phyloP scores from a whole-genome alignment of 2,888 invertebrate species.

The Aspidiotus rigidus region DNA sequence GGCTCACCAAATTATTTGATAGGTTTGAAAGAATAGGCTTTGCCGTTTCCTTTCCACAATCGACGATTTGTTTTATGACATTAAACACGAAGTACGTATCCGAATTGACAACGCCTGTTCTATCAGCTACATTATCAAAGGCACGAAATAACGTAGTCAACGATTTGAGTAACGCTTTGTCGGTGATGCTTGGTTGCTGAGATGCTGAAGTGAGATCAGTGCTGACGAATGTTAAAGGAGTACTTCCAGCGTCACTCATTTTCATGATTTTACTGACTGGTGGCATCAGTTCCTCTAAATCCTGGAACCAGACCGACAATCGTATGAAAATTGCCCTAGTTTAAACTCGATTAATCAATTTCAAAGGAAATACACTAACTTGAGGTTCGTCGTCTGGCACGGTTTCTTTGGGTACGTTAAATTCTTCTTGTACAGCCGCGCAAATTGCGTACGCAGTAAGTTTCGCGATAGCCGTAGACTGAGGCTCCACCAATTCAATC shows the following conservation, averaged over 20 bases:
- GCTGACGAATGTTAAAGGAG: constrained; percentile 13
- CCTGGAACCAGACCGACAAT: constrained; percentile 26
- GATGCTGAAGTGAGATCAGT: constrained; percentile 12
- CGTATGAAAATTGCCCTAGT: too few species aligned
- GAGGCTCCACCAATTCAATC: constrained; percentile 66
- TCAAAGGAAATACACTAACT: constrained; percentile 39
- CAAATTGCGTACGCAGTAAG: constrained; percentile 64
- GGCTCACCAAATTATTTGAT: constrained; percentile 56
- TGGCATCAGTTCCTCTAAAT: constrained; percentile 38
- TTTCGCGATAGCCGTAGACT: constrained; percentile 64
- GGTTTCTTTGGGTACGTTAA: constrained; percentile 45
- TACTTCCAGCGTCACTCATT: constrained; percentile 36
- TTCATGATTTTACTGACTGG: constrained; percentile 38
- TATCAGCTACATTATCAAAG: constrained; percentile 43
- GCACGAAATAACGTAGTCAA: constrained; percentile 33
- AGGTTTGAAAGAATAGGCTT: constrained; percentile 60
- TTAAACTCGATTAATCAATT: neutral
- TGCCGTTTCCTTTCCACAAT: constrained; percentile 64
- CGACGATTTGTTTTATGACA: constrained; percentile 63
- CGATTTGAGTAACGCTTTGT: constrained; percentile 49
- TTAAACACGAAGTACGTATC: constrained; percentile 75
- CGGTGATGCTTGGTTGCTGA: constrained; percentile 14
- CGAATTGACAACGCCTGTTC: constrained; percentile 52
- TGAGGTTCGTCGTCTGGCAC: constrained; percentile 38
- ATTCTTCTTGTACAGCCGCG: constrained; percentile 47